A percentile compares a stretch with the other conserved stretches of the same genome.
phyloP scores from a whole-genome alignment of 2,888 invertebrate genomes.

The Melangyna quadrimaculata region DNA sequence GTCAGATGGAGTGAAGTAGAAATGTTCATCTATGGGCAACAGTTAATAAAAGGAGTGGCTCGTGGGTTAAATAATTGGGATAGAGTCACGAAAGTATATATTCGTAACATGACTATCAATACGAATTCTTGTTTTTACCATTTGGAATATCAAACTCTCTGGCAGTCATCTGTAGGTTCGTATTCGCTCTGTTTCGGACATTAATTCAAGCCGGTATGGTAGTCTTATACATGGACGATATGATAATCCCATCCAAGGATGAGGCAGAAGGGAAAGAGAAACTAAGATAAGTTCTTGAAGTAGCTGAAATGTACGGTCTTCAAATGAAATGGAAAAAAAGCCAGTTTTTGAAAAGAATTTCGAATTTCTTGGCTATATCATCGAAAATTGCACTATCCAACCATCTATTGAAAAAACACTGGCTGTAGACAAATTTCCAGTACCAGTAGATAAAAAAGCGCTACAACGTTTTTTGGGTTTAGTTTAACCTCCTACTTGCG shows the following conservation, averaged over 20 bases:
- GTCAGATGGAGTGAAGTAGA: constrained; percentile 20
- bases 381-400: constrained; percentile 9
- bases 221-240: constrained; percentile 64
- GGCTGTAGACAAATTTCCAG: constrained; percentile 20
- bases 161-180: constrained; percentile 53
- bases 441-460: constrained; percentile 23
- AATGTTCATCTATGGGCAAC: constrained; percentile 23
- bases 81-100: neutral
- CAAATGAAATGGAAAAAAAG: constrained; percentile 31
- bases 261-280: constrained; percentile 20
- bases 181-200: constrained; percentile 47
- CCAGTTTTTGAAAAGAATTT: neutral
- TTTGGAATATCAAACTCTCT: constrained; percentile 71
- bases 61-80: too few species aligned
- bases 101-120: constrained; percentile 56
- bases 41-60: constrained; percentile 3
- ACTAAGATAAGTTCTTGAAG: constrained; percentile 31
- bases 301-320: constrained; percentile 34
- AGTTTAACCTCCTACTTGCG: constrained; percentile 32
- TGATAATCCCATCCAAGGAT: constrained; percentile 33
- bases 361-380: constrained; percentile 25
- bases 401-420: constrained; percentile 25
- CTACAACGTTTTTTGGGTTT: constrained; percentile 54
- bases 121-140: constrained; percentile 65
- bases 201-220: constrained; percentile 43